Evolutionary conservation across 2,113 vertebrate genomes (phyloP), one percentile per base, ranked within the genome.

Genomic region (Acanthisitta chloris): DNA sequence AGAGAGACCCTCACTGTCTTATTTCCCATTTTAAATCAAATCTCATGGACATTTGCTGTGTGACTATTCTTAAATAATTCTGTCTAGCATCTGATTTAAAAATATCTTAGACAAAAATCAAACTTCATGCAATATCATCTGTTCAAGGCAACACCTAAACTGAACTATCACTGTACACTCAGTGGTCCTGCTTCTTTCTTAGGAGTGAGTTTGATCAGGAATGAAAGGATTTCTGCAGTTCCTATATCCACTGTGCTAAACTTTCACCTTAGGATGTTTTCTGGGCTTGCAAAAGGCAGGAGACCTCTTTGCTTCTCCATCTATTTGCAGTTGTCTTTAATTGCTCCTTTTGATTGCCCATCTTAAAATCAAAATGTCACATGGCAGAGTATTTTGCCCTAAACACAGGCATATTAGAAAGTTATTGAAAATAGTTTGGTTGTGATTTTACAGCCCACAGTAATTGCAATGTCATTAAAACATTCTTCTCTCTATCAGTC

Each of bases 1-100:
- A 54, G 40, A 49, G 4, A 69, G 9, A 81, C 42, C 7, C 9
- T 79, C 16, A 7, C 18, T 42, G 23, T 45, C 28, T 40, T 25
- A 14, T 58, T 92, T 81, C 46, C 52, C 29, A 25, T 14, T 55
- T 54, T 19, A 14, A 54, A 51, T 81, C 70, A 55, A 65, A 28
- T 59, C 81, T 85, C 61, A 70, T 23, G 34, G 85, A 43, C 26
- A 8, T 64, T 71, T 81, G 28, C 38, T 69, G 72, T 71, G 65
- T 87, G 70, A 70, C 51, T 93, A 17, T 54, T 78, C 64, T 57
- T 24, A 81, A 95, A 51, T 59, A 86, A 73, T 73, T 81, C 59
- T 81, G 73, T 81, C 81, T 90, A 20, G 72, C 92, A 72, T 81
- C 54, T 86, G 42, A 70, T 81, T 66, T 78, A 84, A 91, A 94